phyloP scores from a whole-genome alignment of 2,797 vertebrate genomes.

The Neosilurus mollespiculum region DNA sequence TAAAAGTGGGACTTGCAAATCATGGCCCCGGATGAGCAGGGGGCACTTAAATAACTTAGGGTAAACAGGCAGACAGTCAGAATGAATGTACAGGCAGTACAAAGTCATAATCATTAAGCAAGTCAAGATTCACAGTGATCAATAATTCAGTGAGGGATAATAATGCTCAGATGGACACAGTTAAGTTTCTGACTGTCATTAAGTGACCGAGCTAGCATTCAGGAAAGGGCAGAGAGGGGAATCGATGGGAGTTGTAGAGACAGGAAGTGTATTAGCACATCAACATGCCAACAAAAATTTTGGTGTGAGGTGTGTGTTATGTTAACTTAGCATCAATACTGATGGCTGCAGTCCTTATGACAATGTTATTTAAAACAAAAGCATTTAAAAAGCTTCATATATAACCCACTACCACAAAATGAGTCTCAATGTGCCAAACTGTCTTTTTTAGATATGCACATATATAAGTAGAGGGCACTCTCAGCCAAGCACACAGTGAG shows the following conservation, averaged over 20 bases:
- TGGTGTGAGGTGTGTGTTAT: slow-evolving; percentile 1
- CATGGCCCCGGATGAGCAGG: too few relatives aligned
- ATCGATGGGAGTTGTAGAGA: background rate
- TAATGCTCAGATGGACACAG: background rate
- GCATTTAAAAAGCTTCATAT: background rate
- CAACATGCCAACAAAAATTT: background rate
- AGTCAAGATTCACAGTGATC: background rate
- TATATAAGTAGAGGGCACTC: too few relatives aligned
- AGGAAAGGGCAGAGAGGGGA: background rate
- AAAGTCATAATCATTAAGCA: background rate
- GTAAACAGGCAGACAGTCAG: background rate
- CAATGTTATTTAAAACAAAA: background rate
- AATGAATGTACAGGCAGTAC: background rate
- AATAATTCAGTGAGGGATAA: background rate
- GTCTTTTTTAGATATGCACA: too few relatives aligned
- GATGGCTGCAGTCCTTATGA: background rate
- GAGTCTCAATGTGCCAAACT: too few relatives aligned
- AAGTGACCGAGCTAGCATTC: background rate
- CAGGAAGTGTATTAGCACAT: background rate
- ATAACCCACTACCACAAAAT: too few relatives aligned
- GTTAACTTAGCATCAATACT: background rate
- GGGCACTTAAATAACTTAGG: background rate
- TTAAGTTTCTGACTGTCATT: background rate
- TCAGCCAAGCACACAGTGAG: too few relatives aligned
- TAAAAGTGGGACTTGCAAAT: too few relatives aligned